Conservation (phyloP, 2,797 vertebrate species). For the Xenops minutus region DNA sequence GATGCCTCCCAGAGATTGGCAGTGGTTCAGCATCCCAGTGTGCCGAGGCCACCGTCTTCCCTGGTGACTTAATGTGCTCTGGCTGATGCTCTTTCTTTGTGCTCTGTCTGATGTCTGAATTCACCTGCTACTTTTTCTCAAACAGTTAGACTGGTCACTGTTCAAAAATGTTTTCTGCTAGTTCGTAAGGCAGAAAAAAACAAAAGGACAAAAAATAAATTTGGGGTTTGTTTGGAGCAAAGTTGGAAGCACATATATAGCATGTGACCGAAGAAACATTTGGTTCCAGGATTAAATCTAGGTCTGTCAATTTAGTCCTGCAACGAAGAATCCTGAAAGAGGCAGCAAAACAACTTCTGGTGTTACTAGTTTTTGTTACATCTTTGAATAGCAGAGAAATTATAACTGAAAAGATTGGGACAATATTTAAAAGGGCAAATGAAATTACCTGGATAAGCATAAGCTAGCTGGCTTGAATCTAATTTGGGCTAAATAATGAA, state of each 20-base stretch:
- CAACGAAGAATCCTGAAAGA: neutral
- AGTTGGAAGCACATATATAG: neutral
- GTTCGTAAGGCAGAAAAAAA: neutral
- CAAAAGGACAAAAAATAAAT: neutral
- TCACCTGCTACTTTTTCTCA: neutral
- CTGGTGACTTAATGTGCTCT: neutral
- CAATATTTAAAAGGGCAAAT: constrained; percentile 10
- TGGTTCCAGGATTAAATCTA: neutral
- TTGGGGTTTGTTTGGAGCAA: neutral
- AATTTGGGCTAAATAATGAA: constrained; percentile 18
- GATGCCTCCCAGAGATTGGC: neutral
- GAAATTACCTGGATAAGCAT: neutral
- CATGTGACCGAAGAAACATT: neutral
- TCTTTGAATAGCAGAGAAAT: neutral
- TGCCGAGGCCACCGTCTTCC: neutral
- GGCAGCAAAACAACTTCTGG: neutral
- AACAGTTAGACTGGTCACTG: neutral
- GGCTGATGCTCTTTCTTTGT: too few relatives aligned
- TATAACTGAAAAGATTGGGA: neutral
- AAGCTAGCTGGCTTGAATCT: constrained; percentile 6
- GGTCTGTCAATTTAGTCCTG: neutral
- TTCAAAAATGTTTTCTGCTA: neutral
- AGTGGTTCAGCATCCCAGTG: neutral
- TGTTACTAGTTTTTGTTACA: neutral
- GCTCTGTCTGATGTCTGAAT: neutral